Evolutionary conservation across 2,113 vertebrate species (phyloP).

Genomic region (Cyrtonyx montezumae): DNA sequence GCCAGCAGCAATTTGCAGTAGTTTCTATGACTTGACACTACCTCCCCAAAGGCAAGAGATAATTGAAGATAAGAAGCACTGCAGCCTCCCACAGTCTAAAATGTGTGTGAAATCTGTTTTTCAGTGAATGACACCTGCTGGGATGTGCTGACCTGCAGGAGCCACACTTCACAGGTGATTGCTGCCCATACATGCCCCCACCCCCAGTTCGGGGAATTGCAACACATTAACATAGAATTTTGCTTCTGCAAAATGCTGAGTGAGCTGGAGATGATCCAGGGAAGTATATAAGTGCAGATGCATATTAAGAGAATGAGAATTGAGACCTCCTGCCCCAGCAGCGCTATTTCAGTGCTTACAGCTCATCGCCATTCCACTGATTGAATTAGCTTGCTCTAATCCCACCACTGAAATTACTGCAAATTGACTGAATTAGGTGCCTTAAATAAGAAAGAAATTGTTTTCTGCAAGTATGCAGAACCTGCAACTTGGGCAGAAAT

Average conservation of each 20-base stretch:
- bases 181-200: not conserved
- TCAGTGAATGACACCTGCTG: not conserved
- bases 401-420: not conserved
- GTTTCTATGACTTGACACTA: not conserved
- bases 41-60: not conserved
- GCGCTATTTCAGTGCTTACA: not conserved
- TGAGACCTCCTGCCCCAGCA: not conserved
- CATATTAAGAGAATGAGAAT: not conserved
- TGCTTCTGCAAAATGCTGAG: not conserved
- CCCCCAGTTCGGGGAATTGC: not conserved
- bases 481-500: not conserved
- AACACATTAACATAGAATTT: not conserved
- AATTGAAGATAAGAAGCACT: not conserved
- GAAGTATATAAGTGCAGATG: rapidly evolving
- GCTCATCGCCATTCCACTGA: rapidly evolving
- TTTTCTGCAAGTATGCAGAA: not conserved
- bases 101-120: not conserved
- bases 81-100: not conserved
- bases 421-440: not conserved
- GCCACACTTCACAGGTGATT: not conserved
- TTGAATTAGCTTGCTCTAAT: not conserved
- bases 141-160: not conserved
- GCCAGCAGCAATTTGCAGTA: not conserved
- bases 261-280: not conserved
- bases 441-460: not conserved